These are phyloP conservation scores for Dendrocincla fuliginosa DNA, from an alignment of 2,797 vertebrate genomes.

Conservation along the genomic window DNA sequence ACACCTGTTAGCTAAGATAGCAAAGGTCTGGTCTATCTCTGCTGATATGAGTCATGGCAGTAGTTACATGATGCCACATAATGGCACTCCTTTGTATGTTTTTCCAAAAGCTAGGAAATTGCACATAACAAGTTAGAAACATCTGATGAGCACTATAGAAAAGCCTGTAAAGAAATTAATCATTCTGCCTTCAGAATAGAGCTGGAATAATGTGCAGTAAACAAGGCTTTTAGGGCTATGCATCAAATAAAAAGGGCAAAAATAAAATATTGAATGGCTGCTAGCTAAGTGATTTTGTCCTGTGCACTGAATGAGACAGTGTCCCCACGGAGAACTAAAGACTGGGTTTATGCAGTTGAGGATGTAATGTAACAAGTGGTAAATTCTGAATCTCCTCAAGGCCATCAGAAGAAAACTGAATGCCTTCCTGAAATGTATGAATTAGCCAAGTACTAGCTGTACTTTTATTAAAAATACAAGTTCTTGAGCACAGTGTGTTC, in stretches of 20 bases:
- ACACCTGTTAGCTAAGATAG: constrained; percentile 25
- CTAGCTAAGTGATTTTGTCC: constrained; percentile 17
- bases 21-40: constrained; percentile 19
- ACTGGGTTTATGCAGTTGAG: neutral
- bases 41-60: neutral
- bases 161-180: constrained; percentile 52
- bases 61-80: constrained; percentile 15
- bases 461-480: constrained; percentile 8
- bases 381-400: neutral
- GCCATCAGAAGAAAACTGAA: neutral
- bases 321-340: neutral
- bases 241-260: constrained; percentile 42
- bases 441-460: constrained; percentile 3
- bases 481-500: constrained; percentile 20
- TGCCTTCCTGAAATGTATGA: neutral
- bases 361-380: neutral
- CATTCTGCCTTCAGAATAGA: constrained; percentile 47
- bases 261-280: constrained; percentile 22
- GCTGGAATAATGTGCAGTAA: constrained; percentile 35
- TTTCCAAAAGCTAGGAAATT: constrained; percentile 65
- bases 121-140: constrained; percentile 32
- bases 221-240: constrained; percentile 41
- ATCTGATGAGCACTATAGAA: constrained; percentile 62
- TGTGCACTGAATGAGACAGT: neutral
- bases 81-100: constrained; percentile 32